A percentile compares a stretch with the other conserved stretches of the same genome.
These are phyloP conservation scores for Catajapyx aquilonaris DNA, from an alignment of 1,140 invertebrate genomes.

Conservation along the genomic window DNA sequence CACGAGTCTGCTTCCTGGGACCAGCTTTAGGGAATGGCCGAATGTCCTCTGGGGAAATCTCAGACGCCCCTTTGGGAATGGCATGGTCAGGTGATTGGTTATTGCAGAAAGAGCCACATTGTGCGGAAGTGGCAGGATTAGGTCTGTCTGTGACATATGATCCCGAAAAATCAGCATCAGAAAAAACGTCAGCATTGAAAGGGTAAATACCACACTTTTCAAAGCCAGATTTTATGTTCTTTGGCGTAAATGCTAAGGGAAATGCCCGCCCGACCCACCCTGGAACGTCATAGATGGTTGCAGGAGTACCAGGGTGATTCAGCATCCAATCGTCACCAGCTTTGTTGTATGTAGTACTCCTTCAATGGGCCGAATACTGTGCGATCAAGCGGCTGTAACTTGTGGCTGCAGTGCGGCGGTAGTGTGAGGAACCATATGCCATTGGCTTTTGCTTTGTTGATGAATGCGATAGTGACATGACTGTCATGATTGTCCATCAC, in stretches of 20 bases:
- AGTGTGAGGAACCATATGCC: conserved; percentile 16
- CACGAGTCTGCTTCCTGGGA: background rate
- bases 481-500: conserved; percentile 21
- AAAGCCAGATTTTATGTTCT: conserved; percentile 24
- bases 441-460: conserved; percentile 17
- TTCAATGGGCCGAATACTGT: conserved; percentile 22
- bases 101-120: too few relatives aligned
- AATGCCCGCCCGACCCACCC: conserved; percentile 18
- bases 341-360: conserved; percentile 14
- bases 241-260: conserved; percentile 17
- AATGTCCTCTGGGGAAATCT: background rate
- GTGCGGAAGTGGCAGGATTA: too few relatives aligned
- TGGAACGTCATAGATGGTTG: conserved; percentile 26
- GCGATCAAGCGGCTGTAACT: conserved; percentile 19
- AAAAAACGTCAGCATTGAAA: conserved; percentile 19
- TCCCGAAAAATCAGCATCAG: conserved; percentile 16
- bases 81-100: too few relatives aligned
- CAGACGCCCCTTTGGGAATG: too few relatives aligned
- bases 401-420: conserved; percentile 11
- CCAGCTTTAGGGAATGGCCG: background rate
- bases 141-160: conserved; percentile 18
- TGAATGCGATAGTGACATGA: conserved; percentile 14
- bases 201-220: conserved; percentile 18
- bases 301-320: conserved; percentile 22
- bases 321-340: conserved; percentile 22